Conservation (phyloP, 2,797 vertebrate genomes). For the Acanthurus leucopareius region DNA sequence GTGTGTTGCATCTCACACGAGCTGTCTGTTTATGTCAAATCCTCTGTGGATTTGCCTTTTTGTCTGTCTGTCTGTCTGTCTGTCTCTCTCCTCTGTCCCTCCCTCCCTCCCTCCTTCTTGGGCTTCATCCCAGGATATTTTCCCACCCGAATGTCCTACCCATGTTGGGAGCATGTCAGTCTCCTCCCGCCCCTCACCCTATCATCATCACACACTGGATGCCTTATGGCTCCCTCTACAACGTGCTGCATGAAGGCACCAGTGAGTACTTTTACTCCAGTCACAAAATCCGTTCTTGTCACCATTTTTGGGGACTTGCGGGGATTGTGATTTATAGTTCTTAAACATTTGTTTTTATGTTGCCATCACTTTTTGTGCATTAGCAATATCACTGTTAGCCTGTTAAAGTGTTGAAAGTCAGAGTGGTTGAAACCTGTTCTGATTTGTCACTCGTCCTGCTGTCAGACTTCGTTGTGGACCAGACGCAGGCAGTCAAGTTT, state of each 20-base stretch:
- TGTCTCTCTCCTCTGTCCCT: conserved; percentile 39
- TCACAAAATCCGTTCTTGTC: conserved; percentile 48
- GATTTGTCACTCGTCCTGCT: conserved; percentile 33
- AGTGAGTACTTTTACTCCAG: conserved; percentile 88
- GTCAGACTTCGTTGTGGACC: conserved; percentile 95
- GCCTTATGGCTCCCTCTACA: conserved; percentile 98
- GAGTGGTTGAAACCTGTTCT: conserved; percentile 17
- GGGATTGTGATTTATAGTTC: conserved; percentile 49
- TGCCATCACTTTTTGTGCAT: conserved; percentile 44
- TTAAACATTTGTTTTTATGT: conserved; percentile 43
- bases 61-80: conserved; percentile 42
- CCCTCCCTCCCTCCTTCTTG: conserved; percentile 27
- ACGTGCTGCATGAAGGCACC: conserved; percentile 97
- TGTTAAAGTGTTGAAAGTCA: conserved; percentile 14
- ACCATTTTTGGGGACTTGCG: conserved; percentile 29
- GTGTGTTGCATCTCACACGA: conserved; percentile 43
- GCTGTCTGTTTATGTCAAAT: conserved; percentile 67
- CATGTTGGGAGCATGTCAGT: conserved; percentile 95
- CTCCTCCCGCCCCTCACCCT: conserved; percentile 94
- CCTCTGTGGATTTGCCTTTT: conserved; percentile 66
- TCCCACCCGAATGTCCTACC: conserved; percentile 98
- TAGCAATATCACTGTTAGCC: conserved; percentile 8
- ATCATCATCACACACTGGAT: conserved; percentile 98
- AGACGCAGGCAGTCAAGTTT: conserved; percentile 97
- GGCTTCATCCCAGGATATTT: conserved; percentile 91